Base-by-base conservation (phyloP, 2,797 vertebrate genomes). In the Hirundo rustica region DNA sequence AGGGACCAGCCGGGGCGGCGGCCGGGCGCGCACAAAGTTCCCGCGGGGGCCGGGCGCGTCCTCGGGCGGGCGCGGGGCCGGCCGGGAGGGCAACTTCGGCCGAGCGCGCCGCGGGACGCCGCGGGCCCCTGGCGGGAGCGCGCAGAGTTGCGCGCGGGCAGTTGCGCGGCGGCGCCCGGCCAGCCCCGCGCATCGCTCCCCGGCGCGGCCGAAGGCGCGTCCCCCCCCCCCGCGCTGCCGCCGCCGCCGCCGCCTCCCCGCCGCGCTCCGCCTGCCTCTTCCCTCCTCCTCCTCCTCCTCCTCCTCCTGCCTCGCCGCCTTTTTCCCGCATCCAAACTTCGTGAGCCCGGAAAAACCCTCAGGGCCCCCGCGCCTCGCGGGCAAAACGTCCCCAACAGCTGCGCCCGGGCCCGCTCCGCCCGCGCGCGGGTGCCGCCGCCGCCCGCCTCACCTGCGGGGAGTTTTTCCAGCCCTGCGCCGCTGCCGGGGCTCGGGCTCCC, bases 361-460 rank as follows among this genome's bases (percentile, higher is more conserved):
- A 90, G 74, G 94, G 94, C 95, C 91, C 91, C 94, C 72, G 97
- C 92, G 92, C 97, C 75, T 60, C 84, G 70, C 57, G 95, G 60
- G 95, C 97, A 96, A 97, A 98, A 96, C 92, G 96, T 21, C 14
- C 47, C 83, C 71, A 95, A 92, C 96, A 71, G 51, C 92, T 97
- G 45, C 95, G 91, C 73, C 96, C 97, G 97, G 97, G 88, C 83
- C 93, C 92, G 47, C 62, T 94, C 97, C 65, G 96, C 53, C 95
- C 97, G 96, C 97, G 97, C 98, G 97, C 98, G 97, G 88, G 95
- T 98, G 96, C 97, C 91, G 93, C 95, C 92, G 96, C 97, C 96
- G 90, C 93, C 96, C 97, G 94, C 95, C 98, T 99, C 98, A 99
- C 99, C 99, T 97, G 95, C 97, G 98, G 98, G 97, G 98, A 99